These are phyloP conservation scores for Acrossocheilus fasciatus DNA, from an alignment of 2,797 vertebrate genomes.

Conservation along the genomic window DNA sequence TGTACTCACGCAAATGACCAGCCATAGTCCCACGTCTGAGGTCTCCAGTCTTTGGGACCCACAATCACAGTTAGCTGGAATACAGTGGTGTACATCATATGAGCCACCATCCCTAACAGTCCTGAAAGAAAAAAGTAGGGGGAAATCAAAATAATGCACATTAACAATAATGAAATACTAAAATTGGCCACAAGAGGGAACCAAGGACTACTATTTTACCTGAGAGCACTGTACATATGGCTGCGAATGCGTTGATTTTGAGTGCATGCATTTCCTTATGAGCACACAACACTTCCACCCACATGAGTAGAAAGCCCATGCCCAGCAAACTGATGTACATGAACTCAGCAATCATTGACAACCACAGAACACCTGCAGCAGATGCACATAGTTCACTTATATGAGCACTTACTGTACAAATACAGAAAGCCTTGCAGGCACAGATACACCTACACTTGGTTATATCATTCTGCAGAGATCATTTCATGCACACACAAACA, in stretches of 20 bases:
- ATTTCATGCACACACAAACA: background rate
- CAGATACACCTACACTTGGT: background rate
- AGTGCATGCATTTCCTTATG: conserved; percentile 84
- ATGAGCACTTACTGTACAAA: background rate
- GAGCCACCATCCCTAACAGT: conserved; percentile 85
- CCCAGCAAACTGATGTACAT: conserved; percentile 84
- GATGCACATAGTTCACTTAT: background rate
- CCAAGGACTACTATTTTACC: conserved; percentile 67
- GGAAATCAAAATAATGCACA: background rate
- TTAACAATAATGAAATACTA: background rate
- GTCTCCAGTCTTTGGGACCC: conserved; percentile 87
- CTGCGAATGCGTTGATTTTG: conserved; percentile 87
- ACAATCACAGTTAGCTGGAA: conserved; percentile 86
- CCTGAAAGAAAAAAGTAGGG: conserved; percentile 65
- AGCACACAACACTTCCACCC: conserved; percentile 82
- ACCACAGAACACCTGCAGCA: conserved; percentile 80
- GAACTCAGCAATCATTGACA: conserved; percentile 83
- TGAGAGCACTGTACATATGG: conserved; percentile 85
- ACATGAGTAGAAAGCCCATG: conserved; percentile 87
- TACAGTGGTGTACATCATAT: conserved; percentile 87
- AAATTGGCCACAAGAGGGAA: background rate
- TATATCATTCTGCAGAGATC: background rate
- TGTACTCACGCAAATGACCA: conserved; percentile 79
- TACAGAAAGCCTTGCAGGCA: background rate
- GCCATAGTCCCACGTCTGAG: conserved; percentile 81